Conservation (phyloP, 2,113 vertebrate species). For the Perca schrenkii region DNA sequence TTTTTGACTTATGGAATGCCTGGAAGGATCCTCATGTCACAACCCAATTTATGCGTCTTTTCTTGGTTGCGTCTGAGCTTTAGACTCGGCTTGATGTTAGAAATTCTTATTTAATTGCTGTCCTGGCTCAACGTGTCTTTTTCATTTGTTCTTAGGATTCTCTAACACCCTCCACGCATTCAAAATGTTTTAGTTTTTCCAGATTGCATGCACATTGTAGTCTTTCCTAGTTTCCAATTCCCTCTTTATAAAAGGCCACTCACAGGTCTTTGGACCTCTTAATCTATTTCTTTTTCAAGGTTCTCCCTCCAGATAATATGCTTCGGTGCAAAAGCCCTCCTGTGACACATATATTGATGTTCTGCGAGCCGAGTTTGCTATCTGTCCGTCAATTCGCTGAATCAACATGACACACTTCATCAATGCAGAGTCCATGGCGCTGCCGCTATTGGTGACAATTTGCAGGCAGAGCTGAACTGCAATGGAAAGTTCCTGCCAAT, state of each 20-base stretch:
- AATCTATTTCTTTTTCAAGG: neutral
- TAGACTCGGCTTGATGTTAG: neutral
- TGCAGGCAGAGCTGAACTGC: slow-evolving; percentile 25
- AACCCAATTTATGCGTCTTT: neutral
- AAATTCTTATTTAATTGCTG: neutral
- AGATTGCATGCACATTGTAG: neutral
- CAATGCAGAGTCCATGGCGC: neutral
- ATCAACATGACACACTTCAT: slow-evolving; percentile 23
- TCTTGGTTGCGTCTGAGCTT: neutral
- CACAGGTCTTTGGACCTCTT: neutral
- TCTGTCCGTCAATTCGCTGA: slow-evolving; percentile 14
- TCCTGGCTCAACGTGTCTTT: neutral
- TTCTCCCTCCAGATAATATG: neutral
- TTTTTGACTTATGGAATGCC: neutral
- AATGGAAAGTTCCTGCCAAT: slow-evolving; percentile 7
- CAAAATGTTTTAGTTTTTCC: too few species aligned
- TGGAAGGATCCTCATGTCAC: slow-evolving; percentile 1
- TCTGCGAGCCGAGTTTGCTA: neutral
- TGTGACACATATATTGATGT: neutral
- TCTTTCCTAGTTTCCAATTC: neutral
- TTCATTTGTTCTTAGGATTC: neutral
- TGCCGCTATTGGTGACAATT: slow-evolving; percentile 14
- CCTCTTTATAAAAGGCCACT: neutral
- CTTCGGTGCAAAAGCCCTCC: neutral
- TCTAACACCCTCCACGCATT: neutral